Base-by-base conservation (phyloP, 2,113 vertebrate genomes). In the Serinus canaria region DNA sequence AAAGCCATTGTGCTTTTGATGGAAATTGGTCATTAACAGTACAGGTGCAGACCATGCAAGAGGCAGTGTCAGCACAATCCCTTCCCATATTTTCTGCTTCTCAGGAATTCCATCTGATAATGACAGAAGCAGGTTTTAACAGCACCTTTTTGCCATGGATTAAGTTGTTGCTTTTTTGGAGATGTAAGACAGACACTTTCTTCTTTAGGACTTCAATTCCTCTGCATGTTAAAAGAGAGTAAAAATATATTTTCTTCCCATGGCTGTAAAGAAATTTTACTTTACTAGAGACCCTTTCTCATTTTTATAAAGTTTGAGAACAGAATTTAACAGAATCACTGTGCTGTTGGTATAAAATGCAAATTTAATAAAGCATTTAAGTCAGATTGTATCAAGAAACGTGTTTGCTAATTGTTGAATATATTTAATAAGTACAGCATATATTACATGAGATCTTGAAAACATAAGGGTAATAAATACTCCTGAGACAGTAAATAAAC, bases 91-190 rank as follows among this genome's bases (percentile, higher is more conserved):
- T 69, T 89, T 84, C 84, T 87, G 55, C 33, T 63, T 70, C 83
- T 94, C 74, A 52, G 63, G 83, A 94, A 94, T 96, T 85, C 59
- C 44, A 73, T 72, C 67, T 72, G 73, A 83, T 81, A 83, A 83
- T 44, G 59, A 69, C 64, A 94, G 63, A 63, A 78, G 31, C 94
- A 95, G 66, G 78, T 83, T 91, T 47, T 55, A 93, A 96, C 87
- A 87, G 73, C 94, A 91, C 11, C 41, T 87, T 89, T 91, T 56
- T 74, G 55, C 31, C 49, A 80, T 6, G 52, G 74, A 94, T 85
- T 80, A 86, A 64, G 72, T 6, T n/a, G 33, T 14, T 83, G 37
- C n/a, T 91, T 53, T 69, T 60, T 56, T 83, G 72, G 64, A 92
- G 64, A 75, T 23, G 11, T 13, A 70, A 83, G 52, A 77, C 6